These are phyloP conservation scores for Paramormyrops hopkinsi DNA, from an alignment of 2,797 vertebrate species.

Conservation along the genomic window DNA sequence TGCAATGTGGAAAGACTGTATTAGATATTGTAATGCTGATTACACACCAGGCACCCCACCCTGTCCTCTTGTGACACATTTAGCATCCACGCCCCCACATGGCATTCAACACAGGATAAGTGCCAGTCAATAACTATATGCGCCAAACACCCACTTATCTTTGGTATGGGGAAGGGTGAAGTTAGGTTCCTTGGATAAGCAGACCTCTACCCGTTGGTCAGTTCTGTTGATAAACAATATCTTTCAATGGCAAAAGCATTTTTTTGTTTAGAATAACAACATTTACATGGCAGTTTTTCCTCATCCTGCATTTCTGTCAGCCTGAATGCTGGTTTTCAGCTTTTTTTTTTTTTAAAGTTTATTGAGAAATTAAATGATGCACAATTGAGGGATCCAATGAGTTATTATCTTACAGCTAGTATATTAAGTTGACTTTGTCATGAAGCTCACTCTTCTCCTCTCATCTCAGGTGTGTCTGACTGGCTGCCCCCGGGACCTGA, in stretches of 20 bases:
- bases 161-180: conserved; percentile 34
- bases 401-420: neutral
- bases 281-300: neutral
- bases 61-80: neutral
- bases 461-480: conserved; percentile 77
- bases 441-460: neutral
- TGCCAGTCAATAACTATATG: neutral
- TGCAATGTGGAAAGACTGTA: neutral
- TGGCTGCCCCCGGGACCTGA: conserved; percentile 75
- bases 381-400: neutral
- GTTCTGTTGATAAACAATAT: conserved; percentile 24
- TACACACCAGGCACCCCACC: neutral
- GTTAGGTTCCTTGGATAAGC: conserved; percentile 46
- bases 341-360: neutral
- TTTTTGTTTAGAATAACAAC: neutral
- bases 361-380: neutral
- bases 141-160: conserved; percentile 41
- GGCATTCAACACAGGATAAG: neutral
- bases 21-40: neutral
- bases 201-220: conserved; percentile 34
- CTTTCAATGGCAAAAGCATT: neutral
- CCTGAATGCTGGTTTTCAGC: neutral
- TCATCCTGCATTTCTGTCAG: neutral
- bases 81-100: neutral
- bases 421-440: neutral